Base-by-base conservation (phyloP, 2,888 invertebrate species). In the Auanema sp. region DNA sequence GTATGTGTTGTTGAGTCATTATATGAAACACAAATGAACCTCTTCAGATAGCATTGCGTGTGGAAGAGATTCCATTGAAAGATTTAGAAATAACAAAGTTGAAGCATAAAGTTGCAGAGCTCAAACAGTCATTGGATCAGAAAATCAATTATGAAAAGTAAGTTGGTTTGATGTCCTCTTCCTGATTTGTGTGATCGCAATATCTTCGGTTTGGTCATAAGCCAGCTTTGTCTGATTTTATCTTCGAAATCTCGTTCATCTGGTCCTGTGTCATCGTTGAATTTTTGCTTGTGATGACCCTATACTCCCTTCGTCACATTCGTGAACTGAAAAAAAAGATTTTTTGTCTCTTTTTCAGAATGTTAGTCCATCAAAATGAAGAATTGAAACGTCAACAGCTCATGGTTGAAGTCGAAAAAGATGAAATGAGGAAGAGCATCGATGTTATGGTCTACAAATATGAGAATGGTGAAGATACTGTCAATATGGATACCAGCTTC, bases 61-160 rank as follows among this genome's bases (percentile, higher is more conserved):
- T 78, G 10, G 78, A 79, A 41, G 77, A 75, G 43, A 77, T 79
- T 18, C 78, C 78, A 5, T 53, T 68, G 58, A 79, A 79, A 63
- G 79, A 79, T 5, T 62, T 74, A 0, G 76, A 78, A 65, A 89
- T 90, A n/a, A 89, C 90, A 23, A 87, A 89, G 0, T 88, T 93
- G 41, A 89, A 91, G 57, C 91, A 93, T 66, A 89, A 91, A 65
- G 90, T 91, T 58, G 93, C 93, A 84, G 93, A 95, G 85, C 86
- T 94, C 60, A 89, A 89, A 84, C 89, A 88, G 78, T 92, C 89
- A 85, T 87, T 89, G 82, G 89, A 88, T 80, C 89, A 86, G 72
- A 90, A 90, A 85, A 87, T 87, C 24, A 89, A 90, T 71, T 88
- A 89, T 70, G 92, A 94, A 85, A 89, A 76, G 76, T 77, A 54